Percentiles rank a stretch among this genome's conserved stretches.
Evolutionary conservation across 2,888 invertebrate species (phyloP).

Genomic region (Andrena chrysosceles): DNA sequence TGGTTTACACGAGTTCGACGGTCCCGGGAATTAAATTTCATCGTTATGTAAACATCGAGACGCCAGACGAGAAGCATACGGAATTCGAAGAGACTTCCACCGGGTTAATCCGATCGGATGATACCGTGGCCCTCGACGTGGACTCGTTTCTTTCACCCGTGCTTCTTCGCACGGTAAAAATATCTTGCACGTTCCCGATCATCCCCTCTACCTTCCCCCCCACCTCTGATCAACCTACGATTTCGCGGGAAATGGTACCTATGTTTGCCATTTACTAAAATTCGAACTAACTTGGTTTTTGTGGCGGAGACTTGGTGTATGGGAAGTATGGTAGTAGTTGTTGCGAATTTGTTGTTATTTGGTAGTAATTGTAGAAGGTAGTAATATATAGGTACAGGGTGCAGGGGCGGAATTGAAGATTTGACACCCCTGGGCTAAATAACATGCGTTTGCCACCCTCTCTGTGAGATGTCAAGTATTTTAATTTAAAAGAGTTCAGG

Average conservation of each 20-base stretch:
- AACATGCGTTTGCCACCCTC: too few relatives aligned
- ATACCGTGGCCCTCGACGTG: constrained; percentile 42
- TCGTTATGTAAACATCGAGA: constrained; percentile 74
- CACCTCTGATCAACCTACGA: not conserved
- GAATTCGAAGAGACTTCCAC: constrained; percentile 61
- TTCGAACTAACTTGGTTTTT: too few relatives aligned
- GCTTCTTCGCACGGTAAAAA: constrained; percentile 47
- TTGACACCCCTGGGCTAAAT: too few relatives aligned
- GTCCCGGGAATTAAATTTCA: constrained; percentile 79
- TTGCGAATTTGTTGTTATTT: not conserved
- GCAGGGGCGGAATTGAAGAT: too few relatives aligned
- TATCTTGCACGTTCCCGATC: constrained; percentile 19
- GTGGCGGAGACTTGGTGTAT: too few relatives aligned
- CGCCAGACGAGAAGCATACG: constrained; percentile 72
- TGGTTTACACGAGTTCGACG: constrained; percentile 73
- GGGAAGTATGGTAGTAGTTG: not conserved
- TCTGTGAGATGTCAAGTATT: too few relatives aligned
- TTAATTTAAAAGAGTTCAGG: too few relatives aligned
- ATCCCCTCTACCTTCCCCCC: not conserved
- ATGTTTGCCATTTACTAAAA: not conserved
- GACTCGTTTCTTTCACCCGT: constrained; percentile 32
- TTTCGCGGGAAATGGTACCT: not conserved
- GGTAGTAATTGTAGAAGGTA: too few relatives aligned
- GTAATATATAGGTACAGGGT: too few relatives aligned
- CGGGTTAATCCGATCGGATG: constrained; percentile 70